Evolutionary conservation across 2,113 vertebrate species (phyloP), one percentile per base, ranked within the genome.

Genomic region (Nerophis ophidion): DNA sequence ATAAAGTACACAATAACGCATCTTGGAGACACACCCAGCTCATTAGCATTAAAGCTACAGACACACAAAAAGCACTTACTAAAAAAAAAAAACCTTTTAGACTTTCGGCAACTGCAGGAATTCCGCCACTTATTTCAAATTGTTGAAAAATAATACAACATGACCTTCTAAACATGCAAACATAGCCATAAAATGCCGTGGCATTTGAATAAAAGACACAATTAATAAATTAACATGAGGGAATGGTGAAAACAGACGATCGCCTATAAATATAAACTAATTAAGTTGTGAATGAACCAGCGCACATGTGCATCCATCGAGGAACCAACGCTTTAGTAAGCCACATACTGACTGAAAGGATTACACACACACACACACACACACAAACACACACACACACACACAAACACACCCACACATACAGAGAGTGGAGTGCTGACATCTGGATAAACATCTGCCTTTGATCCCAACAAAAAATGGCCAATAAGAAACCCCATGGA

Each of bases 361-460:
- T 17, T 8, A 67, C 45, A 52, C 53, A 62, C 61, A 55, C 53
- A 66, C 52, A 51, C 51, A 67, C 19, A 10, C 61, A 55, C 53
- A 61, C 52, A 47, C 52, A 67, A 26, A 26, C 26, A 26, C 26
- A 26, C 26, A 2, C 26, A 26, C 26, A 11, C 61, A 55, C 53
- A 61, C 46, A 52, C 52, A 67, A 26, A 26, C 26, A 26, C 26
- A 26, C 26, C 26, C 26, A 26, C 26, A 11, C 61, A 55, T 48
- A 61, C 46, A 52, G 47, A 67, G 4, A 12, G 40, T 12, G 40
- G 10, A 15, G 5, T 16, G 36, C 11, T n/a, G 47, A 70, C 63
- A 75, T 70, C 72, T 74, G 67, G 63, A 46, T 0, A 2, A 63
- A 66, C 67, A 70, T 60, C 72, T 75, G 67, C 60, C 60, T 58